Percentiles rank a stretch among this genome's conserved stretches.
Conservation (phyloP, 2,888 invertebrate genomes). For the Chaitophorus viminalis region DNA sequence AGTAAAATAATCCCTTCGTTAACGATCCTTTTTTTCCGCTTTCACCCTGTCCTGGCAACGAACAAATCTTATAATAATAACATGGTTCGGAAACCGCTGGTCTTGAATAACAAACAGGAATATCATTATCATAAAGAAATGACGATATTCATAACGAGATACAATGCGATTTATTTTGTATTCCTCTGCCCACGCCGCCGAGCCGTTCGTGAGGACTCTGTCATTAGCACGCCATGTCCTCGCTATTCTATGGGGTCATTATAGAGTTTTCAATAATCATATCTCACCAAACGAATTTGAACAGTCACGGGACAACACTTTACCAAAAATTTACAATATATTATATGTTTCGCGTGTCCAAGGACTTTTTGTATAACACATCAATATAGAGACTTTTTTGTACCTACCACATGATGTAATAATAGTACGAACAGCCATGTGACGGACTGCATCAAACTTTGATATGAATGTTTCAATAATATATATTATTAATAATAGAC, state of each 20-base stretch:
- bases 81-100: slow-evolving; percentile 59
- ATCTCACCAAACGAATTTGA: slow-evolving; percentile 25
- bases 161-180: slow-evolving; percentile 60
- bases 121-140: slow-evolving; percentile 61
- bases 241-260: slow-evolving; percentile 28
- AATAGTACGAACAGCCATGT: too few relatives aligned
- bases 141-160: slow-evolving; percentile 61
- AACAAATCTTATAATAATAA: slow-evolving; percentile 62
- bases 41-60: slow-evolving; percentile 3
- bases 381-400: too few relatives aligned
- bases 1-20: slow-evolving; percentile 62
- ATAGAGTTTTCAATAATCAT: slow-evolving; percentile 55
- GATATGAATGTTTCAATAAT: too few relatives aligned
- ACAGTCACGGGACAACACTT: background rate
- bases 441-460: too few relatives aligned
- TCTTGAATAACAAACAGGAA: slow-evolving; percentile 62
- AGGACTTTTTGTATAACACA: too few relatives aligned
- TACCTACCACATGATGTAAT: too few relatives aligned
- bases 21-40: slow-evolving; percentile 54
- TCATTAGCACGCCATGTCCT: slow-evolving; percentile 44
- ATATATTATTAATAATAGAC: too few relatives aligned
- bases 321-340: background rate
- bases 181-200: slow-evolving; percentile 17
- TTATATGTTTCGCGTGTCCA: too few relatives aligned
- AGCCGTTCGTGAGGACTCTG: background rate